Percentiles rank a stretch among this genome's conserved stretches.
phyloP scores from a whole-genome alignment of 2,888 invertebrate genomes.

The Acanthacorydalis orientalis region DNA sequence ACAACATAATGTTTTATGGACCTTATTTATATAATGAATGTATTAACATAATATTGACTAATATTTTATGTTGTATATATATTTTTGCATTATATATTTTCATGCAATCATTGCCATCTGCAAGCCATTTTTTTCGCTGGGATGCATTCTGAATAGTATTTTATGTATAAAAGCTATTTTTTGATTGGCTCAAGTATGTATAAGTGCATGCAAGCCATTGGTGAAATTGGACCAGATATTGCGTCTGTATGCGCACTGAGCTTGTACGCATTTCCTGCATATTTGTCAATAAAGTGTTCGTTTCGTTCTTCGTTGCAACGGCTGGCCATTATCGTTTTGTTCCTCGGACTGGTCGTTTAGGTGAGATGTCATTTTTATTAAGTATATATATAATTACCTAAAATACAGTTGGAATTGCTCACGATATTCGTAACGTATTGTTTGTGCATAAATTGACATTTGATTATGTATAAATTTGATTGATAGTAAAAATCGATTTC shows the following conservation, averaged over 20 bases:
- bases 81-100: no score
- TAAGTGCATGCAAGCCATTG: neutral
- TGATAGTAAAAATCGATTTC: neutral
- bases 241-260: slow-evolving; percentile 1
- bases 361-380: slow-evolving; percentile 1
- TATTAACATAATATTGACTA: no score
- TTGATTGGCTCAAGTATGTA: neutral
- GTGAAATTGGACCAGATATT: neutral
- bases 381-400: neutral
- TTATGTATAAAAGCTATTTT: neutral
- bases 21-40: no score
- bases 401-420: no score
- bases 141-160: no score
- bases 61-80: no score
- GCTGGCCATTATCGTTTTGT: slow-evolving; percentile 40
- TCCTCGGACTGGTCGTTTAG: slow-evolving; percentile 39
- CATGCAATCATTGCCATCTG: no score
- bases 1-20: no score
- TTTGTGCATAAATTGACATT: neutral
- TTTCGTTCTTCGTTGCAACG: neutral
- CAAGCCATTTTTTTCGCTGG: no score
- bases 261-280: neutral
- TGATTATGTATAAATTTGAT: slow-evolving; percentile 8
- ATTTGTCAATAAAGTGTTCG: neutral
- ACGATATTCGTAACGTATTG: no score